Evolutionary conservation across 2,797 vertebrate genomes (phyloP).

Genomic region (Lophotriccus pileatus): DNA sequence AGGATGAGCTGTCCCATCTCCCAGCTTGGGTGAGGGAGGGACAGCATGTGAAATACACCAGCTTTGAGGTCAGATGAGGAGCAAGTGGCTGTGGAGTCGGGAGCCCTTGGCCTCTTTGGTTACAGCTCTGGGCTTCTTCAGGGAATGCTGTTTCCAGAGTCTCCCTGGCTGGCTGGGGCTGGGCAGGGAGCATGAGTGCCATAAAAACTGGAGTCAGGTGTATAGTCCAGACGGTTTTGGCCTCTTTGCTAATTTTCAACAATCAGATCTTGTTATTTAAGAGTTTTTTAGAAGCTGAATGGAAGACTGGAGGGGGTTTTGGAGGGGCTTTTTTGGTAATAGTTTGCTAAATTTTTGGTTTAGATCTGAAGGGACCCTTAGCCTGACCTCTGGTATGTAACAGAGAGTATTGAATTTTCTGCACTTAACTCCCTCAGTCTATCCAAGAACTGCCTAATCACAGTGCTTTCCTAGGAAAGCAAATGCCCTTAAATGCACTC

Average conservation of each 20-base stretch:
- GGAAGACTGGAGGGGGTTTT: neutral
- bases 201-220: neutral
- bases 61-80: slow-evolving; percentile 1
- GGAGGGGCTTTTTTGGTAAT: neutral
- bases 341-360: neutral
- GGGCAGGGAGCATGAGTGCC: fast-evolving
- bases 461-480: neutral
- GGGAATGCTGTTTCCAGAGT: neutral
- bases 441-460: neutral
- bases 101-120: neutral
- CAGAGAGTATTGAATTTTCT: neutral
- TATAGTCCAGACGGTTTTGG: neutral
- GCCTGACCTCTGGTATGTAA: neutral
- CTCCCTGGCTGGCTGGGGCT: neutral
- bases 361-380: neutral
- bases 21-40: neutral
- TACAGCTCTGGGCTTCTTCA: neutral
- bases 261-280: neutral
- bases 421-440: neutral
- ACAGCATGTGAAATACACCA: neutral
- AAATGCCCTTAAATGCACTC: neutral
- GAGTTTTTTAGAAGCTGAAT: neutral
- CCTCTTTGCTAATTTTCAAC: neutral
- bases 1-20: neutral
- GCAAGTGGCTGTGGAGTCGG: neutral